Evolutionary conservation across 2,888 invertebrate genomes (phyloP).

Genomic region (Orthonychiurus folsomi): DNA sequence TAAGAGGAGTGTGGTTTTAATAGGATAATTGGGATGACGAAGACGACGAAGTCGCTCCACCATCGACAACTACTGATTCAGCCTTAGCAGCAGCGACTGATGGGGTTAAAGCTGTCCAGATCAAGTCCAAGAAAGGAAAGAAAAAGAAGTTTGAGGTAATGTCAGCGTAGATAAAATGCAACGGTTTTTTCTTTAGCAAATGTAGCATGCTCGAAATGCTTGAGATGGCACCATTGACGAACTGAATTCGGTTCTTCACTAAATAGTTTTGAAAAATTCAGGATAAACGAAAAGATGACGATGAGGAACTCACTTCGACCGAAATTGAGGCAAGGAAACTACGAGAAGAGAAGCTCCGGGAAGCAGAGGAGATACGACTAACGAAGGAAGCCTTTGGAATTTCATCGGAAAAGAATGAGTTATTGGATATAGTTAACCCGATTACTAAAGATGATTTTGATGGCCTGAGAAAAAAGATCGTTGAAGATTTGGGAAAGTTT

Average conservation of each 20-base stretch:
- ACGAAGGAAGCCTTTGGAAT: constrained; percentile 78
- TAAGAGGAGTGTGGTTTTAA: constrained; percentile 16
- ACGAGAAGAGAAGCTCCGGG: constrained; percentile 68
- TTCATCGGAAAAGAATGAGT: constrained; percentile 22
- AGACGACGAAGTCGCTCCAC: constrained; percentile 50
- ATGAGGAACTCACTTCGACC: constrained; percentile 62
- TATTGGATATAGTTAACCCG: constrained; percentile 26
- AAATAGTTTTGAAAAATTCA: too few species aligned
- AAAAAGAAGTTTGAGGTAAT: constrained; percentile 36
- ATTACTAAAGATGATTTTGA: constrained; percentile 40
- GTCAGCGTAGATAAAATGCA: too few species aligned
- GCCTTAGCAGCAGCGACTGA: background rate
- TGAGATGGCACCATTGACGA: too few species aligned
- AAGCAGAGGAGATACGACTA: constrained; percentile 75
- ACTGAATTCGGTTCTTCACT: too few species aligned
- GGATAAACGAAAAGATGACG: constrained; percentile 40
- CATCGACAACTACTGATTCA: constrained; percentile 45
- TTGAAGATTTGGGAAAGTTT: constrained; percentile 32
- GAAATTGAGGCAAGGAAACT: constrained; percentile 67
- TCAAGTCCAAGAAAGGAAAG: constrained; percentile 27
- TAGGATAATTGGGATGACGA: constrained; percentile 94
- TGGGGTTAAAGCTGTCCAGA: constrained; percentile 14
- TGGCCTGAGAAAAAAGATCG: constrained; percentile 34
- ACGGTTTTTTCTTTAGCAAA: too few species aligned
- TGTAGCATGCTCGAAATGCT: too few species aligned